Conservation (phyloP, 2,888 invertebrate genomes). For the Xylophagus ater region DNA sequence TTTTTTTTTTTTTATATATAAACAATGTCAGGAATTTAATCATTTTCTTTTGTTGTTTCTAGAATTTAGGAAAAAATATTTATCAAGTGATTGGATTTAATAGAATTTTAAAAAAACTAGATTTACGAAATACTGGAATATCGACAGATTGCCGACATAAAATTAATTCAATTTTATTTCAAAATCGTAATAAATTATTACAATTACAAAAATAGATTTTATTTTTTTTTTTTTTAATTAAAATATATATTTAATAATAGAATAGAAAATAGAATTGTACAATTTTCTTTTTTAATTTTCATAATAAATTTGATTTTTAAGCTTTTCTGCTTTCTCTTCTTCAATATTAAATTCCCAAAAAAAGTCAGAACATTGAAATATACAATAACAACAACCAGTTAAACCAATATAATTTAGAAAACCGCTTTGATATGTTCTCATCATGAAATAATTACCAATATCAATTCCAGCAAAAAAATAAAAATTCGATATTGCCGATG, state of each 20-base stretch:
- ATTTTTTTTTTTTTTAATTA: no score
- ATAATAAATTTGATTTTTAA: not conserved
- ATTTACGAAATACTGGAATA: conserved; percentile 33
- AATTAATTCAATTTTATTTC: conserved; percentile 22
- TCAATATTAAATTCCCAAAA: conserved; percentile 16
- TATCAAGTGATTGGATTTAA: conserved; percentile 32
- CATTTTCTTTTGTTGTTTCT: conserved; percentile 7
- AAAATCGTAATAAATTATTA: conserved; percentile 12
- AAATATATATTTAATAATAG: no score
- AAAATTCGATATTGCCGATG: conserved; percentile 77
- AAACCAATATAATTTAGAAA: conserved; percentile 30
- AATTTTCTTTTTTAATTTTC: no score
- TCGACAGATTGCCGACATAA: conserved; percentile 25
- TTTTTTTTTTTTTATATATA: not conserved
- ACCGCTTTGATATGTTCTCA: conserved; percentile 41
- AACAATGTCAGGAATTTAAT: not conserved
- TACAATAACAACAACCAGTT: conserved; percentile 34
- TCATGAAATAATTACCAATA: conserved; percentile 60
- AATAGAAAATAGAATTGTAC: no score
- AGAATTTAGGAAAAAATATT: conserved; percentile 33
- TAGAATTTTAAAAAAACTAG: conserved; percentile 25
- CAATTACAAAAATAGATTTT: no score
- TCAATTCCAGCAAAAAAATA: conserved; percentile 72
- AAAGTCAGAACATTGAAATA: conserved; percentile 35
- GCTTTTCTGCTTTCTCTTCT: not conserved